Evolutionary conservation across 2,113 vertebrate genomes (phyloP), one percentile per base, ranked within the genome.

Genomic region (Oophaga pumilio): DNA sequence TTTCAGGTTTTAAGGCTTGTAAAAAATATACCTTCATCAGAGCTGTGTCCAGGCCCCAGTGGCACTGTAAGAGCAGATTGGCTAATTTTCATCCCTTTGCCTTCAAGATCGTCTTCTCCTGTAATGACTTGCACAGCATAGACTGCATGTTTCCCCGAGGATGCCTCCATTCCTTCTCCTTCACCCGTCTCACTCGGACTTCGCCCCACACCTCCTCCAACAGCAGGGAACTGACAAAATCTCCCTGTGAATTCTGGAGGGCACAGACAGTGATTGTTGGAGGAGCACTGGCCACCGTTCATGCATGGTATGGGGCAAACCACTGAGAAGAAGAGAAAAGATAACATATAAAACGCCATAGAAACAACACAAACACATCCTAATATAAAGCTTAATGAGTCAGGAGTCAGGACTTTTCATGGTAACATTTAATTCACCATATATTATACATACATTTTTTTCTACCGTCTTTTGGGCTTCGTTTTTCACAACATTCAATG

Each of bases 271-370:
- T 97, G 96, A 88, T 96, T 97, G 87, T 96, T 93, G 6, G 97
- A 96, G 85, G 94, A 96, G 91, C 97, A 98, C 87, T 97, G 95
- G n/a, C 97, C 97, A 64, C 97, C 97, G 33, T 98, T 98, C 95
- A 97, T 93, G 90, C 97, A 98, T 17, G 96, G 97, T 86, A 97
- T 92, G 56, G 97, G 97, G 89, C 97, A 98, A 89, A 98, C 97
- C 91, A 98, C 97, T 98, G 94, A 11, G 24, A 24, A 20, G 33
- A 84, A 49, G 90, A 28, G 88, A 43, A 79, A n/a, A 89, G 7
- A 83, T 83, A 24, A 68, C 22, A 24, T 53, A 68, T n/a, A 10
- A 84, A 20, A 56, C 28, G 15, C 26, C 17, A 33, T 33, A 17
- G 14, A 33, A 6, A 33, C 15, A 33, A 3, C 28, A 71, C 14